Evolutionary conservation across 2,113 vertebrate genomes (phyloP).

Genomic region (Smithornis capensis): DNA sequence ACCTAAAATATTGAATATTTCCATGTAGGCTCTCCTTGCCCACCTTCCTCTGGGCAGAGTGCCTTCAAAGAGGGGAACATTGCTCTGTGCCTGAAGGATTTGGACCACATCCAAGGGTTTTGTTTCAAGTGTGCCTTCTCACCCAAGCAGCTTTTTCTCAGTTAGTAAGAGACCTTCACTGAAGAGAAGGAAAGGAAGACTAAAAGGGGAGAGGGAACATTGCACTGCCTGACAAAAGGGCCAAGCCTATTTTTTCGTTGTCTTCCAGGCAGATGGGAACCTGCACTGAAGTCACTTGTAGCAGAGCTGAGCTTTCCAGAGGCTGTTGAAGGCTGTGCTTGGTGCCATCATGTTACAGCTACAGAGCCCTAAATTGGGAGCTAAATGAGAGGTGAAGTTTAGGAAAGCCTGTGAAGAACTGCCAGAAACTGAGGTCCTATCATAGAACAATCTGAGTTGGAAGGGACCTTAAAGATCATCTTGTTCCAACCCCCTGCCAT

Average conservation of each 20-base stretch:
- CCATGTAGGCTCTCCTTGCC: not conserved
- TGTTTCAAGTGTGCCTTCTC: not conserved
- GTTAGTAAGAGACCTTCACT: not conserved
- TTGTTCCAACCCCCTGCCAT: not conserved
- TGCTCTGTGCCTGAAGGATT: not conserved
- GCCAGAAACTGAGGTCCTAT: not conserved
- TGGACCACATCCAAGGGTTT: not conserved
- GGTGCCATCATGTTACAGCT: not conserved
- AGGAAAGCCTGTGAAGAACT: not conserved
- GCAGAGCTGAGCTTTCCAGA: not conserved
- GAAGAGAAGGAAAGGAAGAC: not conserved
- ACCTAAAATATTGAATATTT: not conserved
- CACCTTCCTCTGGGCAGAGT: not conserved
- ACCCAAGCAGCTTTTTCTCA: not conserved
- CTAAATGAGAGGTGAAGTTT: not conserved
- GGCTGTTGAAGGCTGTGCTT: not conserved
- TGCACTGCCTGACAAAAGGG: not conserved
- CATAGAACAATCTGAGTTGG: not conserved
- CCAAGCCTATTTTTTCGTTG: not conserved
- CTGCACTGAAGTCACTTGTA: not conserved
- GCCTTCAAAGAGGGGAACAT: accelerated
- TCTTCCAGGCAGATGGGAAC: not conserved
- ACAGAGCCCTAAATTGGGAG: not conserved
- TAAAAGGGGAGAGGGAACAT: not conserved
- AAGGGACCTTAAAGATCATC: not conserved